A percentile compares a stretch with the other conserved stretches of the same genome.
phyloP scores from a whole-genome alignment of 2,888 invertebrate species.

The Drosophila anomalata region DNA sequence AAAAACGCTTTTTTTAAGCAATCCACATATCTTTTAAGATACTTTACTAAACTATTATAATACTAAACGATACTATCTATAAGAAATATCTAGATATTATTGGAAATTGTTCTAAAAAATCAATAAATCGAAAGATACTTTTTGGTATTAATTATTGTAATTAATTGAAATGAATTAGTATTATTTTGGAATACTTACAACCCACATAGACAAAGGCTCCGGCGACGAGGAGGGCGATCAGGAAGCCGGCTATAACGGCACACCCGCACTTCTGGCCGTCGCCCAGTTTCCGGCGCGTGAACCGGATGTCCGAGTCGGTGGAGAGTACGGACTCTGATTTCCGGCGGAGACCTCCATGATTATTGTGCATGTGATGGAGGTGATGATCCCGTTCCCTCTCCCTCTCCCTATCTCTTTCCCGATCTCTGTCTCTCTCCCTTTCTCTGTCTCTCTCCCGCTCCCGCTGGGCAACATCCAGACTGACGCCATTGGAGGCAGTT shows the following conservation, averaged over 20 bases:
- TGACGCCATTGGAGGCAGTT: slow-evolving; percentile 16
- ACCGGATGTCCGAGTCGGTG: slow-evolving; percentile 94
- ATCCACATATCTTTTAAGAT: too few species aligned
- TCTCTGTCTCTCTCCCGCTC: slow-evolving; percentile 32
- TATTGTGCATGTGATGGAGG: slow-evolving; percentile 61
- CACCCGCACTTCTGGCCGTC: slow-evolving; percentile 94
- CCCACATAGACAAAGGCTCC: slow-evolving; percentile 87
- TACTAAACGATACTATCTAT: too few species aligned
- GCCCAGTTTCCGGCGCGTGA: slow-evolving; percentile 92
- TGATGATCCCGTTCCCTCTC: slow-evolving; percentile 58
- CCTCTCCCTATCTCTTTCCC: slow-evolving; percentile 32
- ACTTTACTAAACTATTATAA: too few species aligned
- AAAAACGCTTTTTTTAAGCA: too few species aligned
- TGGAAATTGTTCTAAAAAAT: too few species aligned
- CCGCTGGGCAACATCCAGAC: slow-evolving; percentile 34
- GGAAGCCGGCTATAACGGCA: slow-evolving; percentile 92
- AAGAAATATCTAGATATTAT: too few species aligned
- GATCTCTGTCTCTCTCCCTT: slow-evolving; percentile 9
- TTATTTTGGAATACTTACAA: slow-evolving; percentile 84
- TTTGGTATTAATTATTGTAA: too few species aligned
- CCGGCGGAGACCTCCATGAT: slow-evolving; percentile 66
- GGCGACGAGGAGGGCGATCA: slow-evolving; percentile 90
- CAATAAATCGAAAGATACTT: too few species aligned
- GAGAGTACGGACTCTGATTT: slow-evolving; percentile 92
- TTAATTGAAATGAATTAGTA: too few species aligned